These are phyloP conservation scores for Salvator merianae DNA, from an alignment of 2,113 vertebrate species.

Conservation along the genomic window DNA sequence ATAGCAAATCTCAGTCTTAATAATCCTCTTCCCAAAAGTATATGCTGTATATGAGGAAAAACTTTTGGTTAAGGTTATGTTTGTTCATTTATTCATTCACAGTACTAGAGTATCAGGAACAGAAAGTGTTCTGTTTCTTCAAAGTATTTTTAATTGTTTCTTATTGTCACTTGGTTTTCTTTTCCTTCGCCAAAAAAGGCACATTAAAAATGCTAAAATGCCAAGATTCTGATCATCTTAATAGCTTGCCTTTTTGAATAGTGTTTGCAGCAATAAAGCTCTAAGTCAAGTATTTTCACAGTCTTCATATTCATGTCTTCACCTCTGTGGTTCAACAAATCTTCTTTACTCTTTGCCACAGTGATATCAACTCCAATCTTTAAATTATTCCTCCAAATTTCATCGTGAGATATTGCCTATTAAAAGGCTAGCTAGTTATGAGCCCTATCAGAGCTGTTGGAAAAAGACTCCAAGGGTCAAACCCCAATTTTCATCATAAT, in stretches of 20 bases:
- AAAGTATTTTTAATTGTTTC: background rate
- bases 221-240: background rate
- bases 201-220: background rate
- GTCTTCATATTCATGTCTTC: background rate
- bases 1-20: slow-evolving; percentile 1
- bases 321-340: background rate
- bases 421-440: background rate
- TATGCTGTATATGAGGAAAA: background rate
- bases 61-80: slow-evolving; percentile 14
- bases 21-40: background rate
- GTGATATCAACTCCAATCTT: background rate
- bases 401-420: background rate
- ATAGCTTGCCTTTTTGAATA: background rate
- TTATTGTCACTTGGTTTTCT: background rate
- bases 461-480: background rate
- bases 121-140: background rate
- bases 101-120: slow-evolving; percentile 2
- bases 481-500: background rate
- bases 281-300: background rate
- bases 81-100: slow-evolving; percentile 19
- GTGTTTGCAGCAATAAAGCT: background rate
- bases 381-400: background rate
- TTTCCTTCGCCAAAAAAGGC: background rate
- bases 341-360: background rate
- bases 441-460: background rate